Base-by-base conservation (phyloP, 2,113 vertebrate genomes). In the Cyphomyrus discorhynchus region DNA sequence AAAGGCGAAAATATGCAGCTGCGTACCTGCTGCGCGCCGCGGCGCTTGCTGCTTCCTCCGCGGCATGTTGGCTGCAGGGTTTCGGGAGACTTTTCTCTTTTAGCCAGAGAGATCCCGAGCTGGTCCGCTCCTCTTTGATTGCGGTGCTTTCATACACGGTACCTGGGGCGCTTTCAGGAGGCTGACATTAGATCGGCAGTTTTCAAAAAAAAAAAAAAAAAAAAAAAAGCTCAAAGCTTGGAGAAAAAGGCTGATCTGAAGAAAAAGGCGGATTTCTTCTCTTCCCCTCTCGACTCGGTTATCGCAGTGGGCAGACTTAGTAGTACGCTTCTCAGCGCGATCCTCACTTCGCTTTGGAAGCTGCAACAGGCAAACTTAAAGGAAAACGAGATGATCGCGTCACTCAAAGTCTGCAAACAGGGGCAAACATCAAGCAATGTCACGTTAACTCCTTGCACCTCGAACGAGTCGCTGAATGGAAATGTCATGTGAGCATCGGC, bases 1-100 rank as follows among this genome's bases (percentile, higher is more conserved):
- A 53, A 89, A 87, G 47, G 83, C 87, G 42, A 90, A 92, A 91
- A 80, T 47, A 91, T 94, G 91, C 92, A 92, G 90, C 91, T 92
- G 94, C 90, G 95, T 99, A 99, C 98, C 98, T 98, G 97, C 95
- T 95, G 98, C 97, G 96, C 98, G 98, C 96, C 98, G 96, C 93
- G 98, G 98, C 97, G 98, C 98, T 94, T 99, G 97, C 97, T 99
- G 98, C 96, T 99, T 99, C 97, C 98, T 98, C 96, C 98, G 96
- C 96, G 98, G 98, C 98, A 99, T 99, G 96, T 95, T 97, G 92
- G 93, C 93, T 92, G 31, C 88, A 80, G 90, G 92, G 90, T 93
- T 92, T 93, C 94, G 93, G 94, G 94, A 95, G 96, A 96, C 95
- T 62, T 62, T 95, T 94, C 89, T 93, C 94, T 93, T 95, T 92